Base-by-base conservation (phyloP, 2,888 invertebrate species). In the Zelleria hepariella region DNA sequence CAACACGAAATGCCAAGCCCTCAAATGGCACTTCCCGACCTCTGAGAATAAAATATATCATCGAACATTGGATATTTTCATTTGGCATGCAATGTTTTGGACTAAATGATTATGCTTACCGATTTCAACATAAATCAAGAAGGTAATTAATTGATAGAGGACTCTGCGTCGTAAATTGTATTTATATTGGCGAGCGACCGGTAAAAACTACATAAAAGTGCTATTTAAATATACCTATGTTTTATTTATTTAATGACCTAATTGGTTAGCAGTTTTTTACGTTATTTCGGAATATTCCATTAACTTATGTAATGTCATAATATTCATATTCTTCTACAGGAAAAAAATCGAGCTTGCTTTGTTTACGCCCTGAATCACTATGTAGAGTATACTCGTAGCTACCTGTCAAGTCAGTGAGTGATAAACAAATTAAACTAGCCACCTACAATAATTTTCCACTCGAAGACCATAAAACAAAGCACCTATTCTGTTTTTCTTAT, bases 1-100 rank as follows among this genome's bases (percentile, higher is more conserved):
- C 20, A n/a, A 4, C 10, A 58, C 62, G 32, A 75, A 75, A 74
- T 73, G 72, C 67, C 73, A 74, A 66, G 64, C 64, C 63, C 61
- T 49, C 62, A 72, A 70, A 73, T 73, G 70, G 65, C 71, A 72
- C 62, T n/a, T 23, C 23, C 8, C 1, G 20, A 23, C 51, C 20
- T 51, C 10, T 10, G 6, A 21, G 51, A 51, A 51, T 51, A 51
- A 51, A 42, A 15, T 42, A 15, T 42, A 42, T 42, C 15, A 15
- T 42, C 2, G 32, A 42, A 42, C 32, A 42, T 42, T 15, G 32
- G 32, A 42, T 42, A 42, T 42, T 42, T 15, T 5, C 10, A 15
- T 15, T 10, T 15, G 32, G 32, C 32, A 42, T 42, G 32, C 32
- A 42, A 42, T 15, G 32, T 15, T 42, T 15, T 3, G 15, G 1